Conservation (phyloP, 2,888 invertebrate genomes). For the Nezara viridula region DNA sequence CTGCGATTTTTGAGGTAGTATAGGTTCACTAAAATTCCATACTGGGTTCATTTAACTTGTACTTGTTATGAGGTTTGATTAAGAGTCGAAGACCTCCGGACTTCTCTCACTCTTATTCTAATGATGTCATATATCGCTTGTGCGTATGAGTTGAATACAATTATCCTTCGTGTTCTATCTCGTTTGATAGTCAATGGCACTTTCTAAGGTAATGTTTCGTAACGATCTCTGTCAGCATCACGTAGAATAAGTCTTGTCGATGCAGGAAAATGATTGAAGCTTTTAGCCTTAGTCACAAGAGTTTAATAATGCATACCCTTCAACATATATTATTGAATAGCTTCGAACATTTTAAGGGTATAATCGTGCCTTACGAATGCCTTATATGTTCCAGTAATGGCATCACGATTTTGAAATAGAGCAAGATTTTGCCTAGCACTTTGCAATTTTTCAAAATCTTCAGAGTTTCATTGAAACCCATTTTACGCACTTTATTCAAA, state of each 20-base stretch:
- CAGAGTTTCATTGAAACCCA: constrained; percentile 71
- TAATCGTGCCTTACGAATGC: constrained; percentile 95
- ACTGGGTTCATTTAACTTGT: constrained; percentile 94
- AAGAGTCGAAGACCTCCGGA: constrained; percentile 79
- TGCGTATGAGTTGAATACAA: constrained; percentile 87
- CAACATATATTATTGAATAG: constrained; percentile 85
- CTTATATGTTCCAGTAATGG: constrained; percentile 96
- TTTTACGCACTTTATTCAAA: constrained; percentile 77
- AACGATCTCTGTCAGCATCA: constrained; percentile 78
- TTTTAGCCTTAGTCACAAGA: constrained; percentile 70
- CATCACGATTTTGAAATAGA: constrained; percentile 97
- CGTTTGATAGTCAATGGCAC: constrained; percentile 75
- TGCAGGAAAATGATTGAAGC: constrained; percentile 65
- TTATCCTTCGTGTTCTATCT: constrained; percentile 75
- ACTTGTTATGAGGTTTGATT: constrained; percentile 76
- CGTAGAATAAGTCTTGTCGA: constrained; percentile 67
- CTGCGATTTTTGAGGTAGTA: constrained; percentile 55
- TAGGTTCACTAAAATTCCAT: constrained; percentile 76
- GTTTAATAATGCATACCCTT: constrained; percentile 81
- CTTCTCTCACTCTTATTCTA: constrained; percentile 78
- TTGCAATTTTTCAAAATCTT: constrained; percentile 85
- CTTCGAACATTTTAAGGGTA: constrained; percentile 86
- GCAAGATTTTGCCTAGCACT: constrained; percentile 87
- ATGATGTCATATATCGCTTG: constrained; percentile 83
- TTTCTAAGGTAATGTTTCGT: constrained; percentile 82